Percentiles rank a stretch among this genome's conserved stretches.
Conservation (phyloP, 2,113 vertebrate genomes). For the Mugil cephalus region DNA sequence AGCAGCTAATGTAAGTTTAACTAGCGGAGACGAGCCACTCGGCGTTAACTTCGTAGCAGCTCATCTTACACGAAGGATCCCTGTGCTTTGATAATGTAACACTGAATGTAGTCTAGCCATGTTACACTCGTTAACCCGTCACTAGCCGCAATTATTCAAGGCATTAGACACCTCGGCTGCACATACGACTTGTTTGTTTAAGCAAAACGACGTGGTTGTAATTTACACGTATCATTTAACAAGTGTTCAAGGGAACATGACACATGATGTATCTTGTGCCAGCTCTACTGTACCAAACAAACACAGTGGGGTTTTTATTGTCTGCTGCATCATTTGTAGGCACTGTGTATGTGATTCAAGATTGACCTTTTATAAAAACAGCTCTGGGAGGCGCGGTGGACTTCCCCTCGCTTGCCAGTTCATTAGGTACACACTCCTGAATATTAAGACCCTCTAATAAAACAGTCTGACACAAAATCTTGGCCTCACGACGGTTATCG, state of each 20-base stretch:
- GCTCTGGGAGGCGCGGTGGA: no score
- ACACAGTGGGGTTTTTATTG: not conserved
- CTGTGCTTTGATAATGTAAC: not conserved
- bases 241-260: not conserved
- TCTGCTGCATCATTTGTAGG: not conserved
- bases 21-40: conserved; percentile 8
- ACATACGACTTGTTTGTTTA: not conserved
- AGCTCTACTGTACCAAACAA: not conserved
- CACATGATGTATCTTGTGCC: not conserved
- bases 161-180: no score
- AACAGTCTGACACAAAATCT: no score
- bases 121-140: not conserved
- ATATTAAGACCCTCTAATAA: no score
- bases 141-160: not conserved
- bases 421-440: no score
- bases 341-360: not conserved
- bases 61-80: not conserved
- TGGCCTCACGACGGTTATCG: no score
- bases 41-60: conserved; percentile 27
- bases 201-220: not conserved
- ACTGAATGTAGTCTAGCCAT: not conserved
- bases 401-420: no score
- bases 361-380: no score
- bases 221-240: not conserved
- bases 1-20: conserved; percentile 26